Conservation (phyloP, 2,113 vertebrate genomes). For the Channa argus region DNA sequence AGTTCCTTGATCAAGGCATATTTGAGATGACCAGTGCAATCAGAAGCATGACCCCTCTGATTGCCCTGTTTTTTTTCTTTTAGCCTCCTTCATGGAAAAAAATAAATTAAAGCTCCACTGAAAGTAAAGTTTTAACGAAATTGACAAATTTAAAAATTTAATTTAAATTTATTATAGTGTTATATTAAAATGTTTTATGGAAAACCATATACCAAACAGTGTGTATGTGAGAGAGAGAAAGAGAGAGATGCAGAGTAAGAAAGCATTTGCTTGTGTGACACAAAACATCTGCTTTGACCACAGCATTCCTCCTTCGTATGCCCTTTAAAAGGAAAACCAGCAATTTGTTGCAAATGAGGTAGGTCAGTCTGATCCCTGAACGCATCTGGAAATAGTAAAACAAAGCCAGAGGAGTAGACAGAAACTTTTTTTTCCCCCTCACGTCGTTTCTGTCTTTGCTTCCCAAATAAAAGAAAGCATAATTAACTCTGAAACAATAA, state of each 20-base stretch:
- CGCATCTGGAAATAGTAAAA: slow-evolving; percentile 56
- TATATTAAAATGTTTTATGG: slow-evolving; percentile 45
- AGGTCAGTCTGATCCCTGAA: slow-evolving; percentile 32
- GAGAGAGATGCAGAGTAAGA: neutral
- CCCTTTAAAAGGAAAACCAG: slow-evolving; percentile 50
- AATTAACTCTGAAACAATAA: too few species aligned
- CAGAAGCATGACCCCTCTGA: slow-evolving; percentile 45
- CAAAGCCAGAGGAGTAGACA: neutral
- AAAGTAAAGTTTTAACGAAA: slow-evolving; percentile 51
- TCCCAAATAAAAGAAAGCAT: too few species aligned
- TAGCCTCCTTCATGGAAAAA: slow-evolving; percentile 29
- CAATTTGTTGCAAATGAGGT: slow-evolving; percentile 69
- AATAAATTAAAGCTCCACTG: slow-evolving; percentile 37
- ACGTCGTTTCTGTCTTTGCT: too few species aligned
- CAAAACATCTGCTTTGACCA: slow-evolving; percentile 68
- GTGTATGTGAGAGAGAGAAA: neutral
- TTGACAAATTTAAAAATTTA: slow-evolving; percentile 46
- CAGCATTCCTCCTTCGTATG: slow-evolving; percentile 49
- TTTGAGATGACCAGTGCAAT: slow-evolving; percentile 26
- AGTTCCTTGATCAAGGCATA: slow-evolving; percentile 42
- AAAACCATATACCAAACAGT: slow-evolving; percentile 12
- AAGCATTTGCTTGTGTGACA: slow-evolving; percentile 11
- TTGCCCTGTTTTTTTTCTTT: slow-evolving; percentile 44
- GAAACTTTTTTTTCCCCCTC: neutral
- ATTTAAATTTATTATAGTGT: slow-evolving; percentile 32